A percentile compares a stretch with the other conserved stretches of the same genome.
Evolutionary conservation across 2,113 vertebrate genomes (phyloP).

Genomic region (Tinamus guttatus): DNA sequence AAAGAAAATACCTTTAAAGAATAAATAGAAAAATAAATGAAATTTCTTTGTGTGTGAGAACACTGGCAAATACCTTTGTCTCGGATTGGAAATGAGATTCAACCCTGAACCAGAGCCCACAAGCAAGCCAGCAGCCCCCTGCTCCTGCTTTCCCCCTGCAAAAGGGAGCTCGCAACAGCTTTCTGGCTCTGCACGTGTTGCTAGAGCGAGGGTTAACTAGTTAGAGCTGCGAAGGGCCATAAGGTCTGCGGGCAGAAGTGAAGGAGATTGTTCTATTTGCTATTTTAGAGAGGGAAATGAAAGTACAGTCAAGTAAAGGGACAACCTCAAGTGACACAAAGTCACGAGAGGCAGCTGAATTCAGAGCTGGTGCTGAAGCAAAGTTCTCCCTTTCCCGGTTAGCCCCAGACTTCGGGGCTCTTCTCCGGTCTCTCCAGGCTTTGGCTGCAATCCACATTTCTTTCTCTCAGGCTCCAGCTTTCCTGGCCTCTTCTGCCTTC

Average conservation of each 20-base stretch:
- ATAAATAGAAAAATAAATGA: not conserved
- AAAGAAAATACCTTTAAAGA: not conserved
- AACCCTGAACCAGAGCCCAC: not conserved
- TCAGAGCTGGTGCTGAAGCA: not conserved
- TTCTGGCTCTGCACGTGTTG: not conserved
- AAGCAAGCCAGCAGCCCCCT: not conserved
- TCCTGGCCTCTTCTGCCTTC: not conserved
- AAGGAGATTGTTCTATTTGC: not conserved
- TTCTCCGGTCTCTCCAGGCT: not conserved
- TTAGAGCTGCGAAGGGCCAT: not conserved
- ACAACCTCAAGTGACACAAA: not conserved
- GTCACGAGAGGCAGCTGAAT: not conserved
- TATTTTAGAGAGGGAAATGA: not conserved
- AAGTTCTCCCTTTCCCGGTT: not conserved
- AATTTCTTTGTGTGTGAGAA: not conserved
- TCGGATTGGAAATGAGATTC: not conserved
- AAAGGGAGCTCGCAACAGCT: not conserved
- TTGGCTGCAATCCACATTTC: not conserved
- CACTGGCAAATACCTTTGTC: not conserved
- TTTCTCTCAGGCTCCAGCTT: not conserved
- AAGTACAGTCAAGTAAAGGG: not conserved
- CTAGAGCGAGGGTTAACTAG: not conserved
- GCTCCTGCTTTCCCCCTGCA: not conserved
- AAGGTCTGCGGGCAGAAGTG: not conserved
- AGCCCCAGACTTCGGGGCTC: not conserved